phyloP scores from a whole-genome alignment of 2,888 invertebrate genomes.

The Chydorus sphaericus region DNA sequence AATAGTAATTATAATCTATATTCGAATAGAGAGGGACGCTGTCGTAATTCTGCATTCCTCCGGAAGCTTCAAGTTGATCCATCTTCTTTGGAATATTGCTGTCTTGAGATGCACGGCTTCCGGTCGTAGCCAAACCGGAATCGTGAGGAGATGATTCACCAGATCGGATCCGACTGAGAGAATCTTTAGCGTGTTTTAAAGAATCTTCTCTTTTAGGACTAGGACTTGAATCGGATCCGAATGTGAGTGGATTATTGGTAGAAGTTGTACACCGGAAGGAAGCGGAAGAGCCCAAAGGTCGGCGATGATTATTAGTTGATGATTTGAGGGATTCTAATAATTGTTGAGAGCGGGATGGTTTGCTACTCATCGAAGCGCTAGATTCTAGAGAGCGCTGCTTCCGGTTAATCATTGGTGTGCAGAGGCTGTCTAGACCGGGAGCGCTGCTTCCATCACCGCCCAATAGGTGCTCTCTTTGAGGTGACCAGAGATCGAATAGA shows the following conservation, averaged over 20 bases:
- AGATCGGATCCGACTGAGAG: conserved; percentile 16
- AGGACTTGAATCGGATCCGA: conserved; percentile 15
- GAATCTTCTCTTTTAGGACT: conserved; percentile 11
- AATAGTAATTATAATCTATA: conserved; percentile 22
- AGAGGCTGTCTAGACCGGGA: conserved; percentile 21
- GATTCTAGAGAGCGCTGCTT: conserved; percentile 22
- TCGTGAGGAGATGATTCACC: conserved; percentile 22
- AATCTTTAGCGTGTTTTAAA: conserved; percentile 14
- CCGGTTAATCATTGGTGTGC: conserved; percentile 24
- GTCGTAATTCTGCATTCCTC: conserved; percentile 16
- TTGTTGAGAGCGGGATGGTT: too few species aligned
- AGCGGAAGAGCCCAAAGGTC: not conserved
- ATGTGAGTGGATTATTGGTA: not conserved
- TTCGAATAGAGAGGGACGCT: conserved; percentile 25
- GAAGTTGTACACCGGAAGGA: not conserved
- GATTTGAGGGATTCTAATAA: too few species aligned
- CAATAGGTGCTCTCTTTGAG: conserved; percentile 9
- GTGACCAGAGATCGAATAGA: conserved; percentile 21
- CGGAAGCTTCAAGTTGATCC: not conserved
- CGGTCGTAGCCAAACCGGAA: conserved; percentile 23
- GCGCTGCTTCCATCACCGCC: conserved; percentile 12
- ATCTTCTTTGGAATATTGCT: conserved; percentile 8
- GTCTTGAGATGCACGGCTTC: conserved; percentile 25
- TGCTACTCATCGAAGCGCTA: too few species aligned
- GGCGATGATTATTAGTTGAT: too few species aligned